Percentiles rank a stretch among this genome's conserved stretches.
phyloP scores from a whole-genome alignment of 2,113 vertebrate species.

The Amphiprion ocellaris region DNA sequence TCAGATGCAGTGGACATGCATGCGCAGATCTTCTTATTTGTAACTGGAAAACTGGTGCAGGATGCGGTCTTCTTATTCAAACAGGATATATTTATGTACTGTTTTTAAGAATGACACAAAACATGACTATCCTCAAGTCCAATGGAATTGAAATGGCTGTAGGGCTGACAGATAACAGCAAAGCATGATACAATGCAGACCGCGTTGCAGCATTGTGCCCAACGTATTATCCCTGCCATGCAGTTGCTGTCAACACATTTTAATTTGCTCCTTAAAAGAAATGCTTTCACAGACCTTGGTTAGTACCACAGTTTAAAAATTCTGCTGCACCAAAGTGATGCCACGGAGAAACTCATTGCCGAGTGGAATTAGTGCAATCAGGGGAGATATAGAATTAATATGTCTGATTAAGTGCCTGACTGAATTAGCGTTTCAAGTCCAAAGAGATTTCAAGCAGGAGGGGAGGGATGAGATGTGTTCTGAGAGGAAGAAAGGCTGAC shows the following conservation, averaged over 20 bases:
- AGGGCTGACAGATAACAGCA: constrained; percentile 16
- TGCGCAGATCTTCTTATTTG: constrained; percentile 26
- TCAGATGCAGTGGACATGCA: not conserved
- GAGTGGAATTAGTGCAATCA: constrained; percentile 73
- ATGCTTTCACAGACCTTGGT: not conserved
- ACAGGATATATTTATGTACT: constrained; percentile 15
- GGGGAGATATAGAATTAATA: constrained; percentile 78
- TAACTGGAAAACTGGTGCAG: constrained; percentile 12
- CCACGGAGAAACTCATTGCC: constrained; percentile 36
- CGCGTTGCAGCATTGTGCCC: not conserved
- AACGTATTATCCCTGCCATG: not conserved
- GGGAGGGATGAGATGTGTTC: constrained; percentile 38
- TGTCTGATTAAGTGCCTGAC: constrained; percentile 78
- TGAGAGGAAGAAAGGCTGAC: constrained; percentile 34
- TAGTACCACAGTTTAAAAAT: constrained; percentile 2
- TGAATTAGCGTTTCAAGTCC: constrained; percentile 78
- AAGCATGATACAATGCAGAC: constrained; percentile 18
- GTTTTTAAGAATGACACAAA: constrained; percentile 30
- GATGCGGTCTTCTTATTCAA: constrained; percentile 39
- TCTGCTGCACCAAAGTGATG: constrained; percentile 29
- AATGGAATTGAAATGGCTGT: constrained; percentile 9
- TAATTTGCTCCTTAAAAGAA: not conserved
- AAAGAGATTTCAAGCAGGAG: constrained; percentile 64
- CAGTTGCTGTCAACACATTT: constrained; percentile 10
- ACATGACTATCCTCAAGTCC: constrained; percentile 30